Percentiles rank a stretch among this genome's conserved stretches.
phyloP scores from a whole-genome alignment of 1,140 invertebrate genomes.

The Sarcophaga peregrina region DNA sequence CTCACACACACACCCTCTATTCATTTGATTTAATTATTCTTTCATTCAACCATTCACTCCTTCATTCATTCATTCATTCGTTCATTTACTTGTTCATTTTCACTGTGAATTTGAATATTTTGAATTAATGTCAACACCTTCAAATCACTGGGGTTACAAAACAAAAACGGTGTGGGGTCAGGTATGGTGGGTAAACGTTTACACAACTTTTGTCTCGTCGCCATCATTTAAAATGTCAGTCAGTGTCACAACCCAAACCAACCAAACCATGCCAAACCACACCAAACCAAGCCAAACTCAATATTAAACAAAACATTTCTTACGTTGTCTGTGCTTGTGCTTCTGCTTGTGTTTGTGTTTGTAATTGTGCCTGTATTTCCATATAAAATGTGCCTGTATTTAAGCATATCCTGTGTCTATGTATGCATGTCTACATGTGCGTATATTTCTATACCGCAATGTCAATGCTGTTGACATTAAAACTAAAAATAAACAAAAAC shows the following conservation, averaged over 20 bases:
- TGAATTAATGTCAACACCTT: constrained; percentile 10
- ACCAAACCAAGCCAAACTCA: neutral
- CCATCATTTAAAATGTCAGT: neutral
- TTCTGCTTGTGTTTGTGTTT: neutral
- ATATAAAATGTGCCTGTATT: neutral
- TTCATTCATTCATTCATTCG: no score
- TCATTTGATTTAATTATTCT: no score
- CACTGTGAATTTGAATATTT: neutral
- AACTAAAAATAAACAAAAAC: neutral
- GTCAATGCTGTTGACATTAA: constrained; percentile 15
- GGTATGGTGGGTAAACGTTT: neutral
- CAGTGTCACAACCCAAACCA: neutral
- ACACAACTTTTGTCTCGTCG: neutral
- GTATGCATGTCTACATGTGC: neutral
- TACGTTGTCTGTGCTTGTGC: no score
- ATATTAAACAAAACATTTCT: neutral
- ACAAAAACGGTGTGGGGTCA: no score
- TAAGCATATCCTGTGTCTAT: neutral
- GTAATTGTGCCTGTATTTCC: neutral
- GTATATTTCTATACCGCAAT: neutral
- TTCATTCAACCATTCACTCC: no score
- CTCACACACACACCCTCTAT: neutral
- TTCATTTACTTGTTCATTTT: neutral
- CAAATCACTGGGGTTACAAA: neutral
- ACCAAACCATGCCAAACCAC: neutral